phyloP scores from a whole-genome alignment of 2,888 invertebrate genomes.

The Luffia ferchaultella region DNA sequence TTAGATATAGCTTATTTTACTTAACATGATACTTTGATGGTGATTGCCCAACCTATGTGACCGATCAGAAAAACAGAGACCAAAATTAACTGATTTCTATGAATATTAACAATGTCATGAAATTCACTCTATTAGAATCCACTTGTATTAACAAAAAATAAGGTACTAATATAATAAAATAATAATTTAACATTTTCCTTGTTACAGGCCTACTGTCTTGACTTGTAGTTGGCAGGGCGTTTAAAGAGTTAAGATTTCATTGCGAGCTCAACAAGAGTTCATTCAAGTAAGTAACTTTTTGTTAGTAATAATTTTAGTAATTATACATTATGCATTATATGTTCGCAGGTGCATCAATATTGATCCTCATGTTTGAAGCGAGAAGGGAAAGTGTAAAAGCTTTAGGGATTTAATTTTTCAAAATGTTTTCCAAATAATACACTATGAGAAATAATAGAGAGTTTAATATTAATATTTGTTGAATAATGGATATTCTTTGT shows the following conservation, averaged over 20 bases:
- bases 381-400: background rate
- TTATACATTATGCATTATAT: background rate
- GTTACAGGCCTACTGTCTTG: conserved; percentile 53
- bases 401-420: background rate
- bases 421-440: background rate
- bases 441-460: background rate
- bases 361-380: background rate
- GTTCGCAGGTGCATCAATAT: background rate
- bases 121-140: no score
- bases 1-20: no score
- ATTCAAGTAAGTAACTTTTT: conserved; percentile 44
- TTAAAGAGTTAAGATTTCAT: conserved; percentile 58
- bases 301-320: no score
- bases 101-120: no score
- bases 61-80: no score
- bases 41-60: no score
- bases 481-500: no score
- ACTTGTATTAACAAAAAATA: no score
- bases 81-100: no score
- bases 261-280: conserved; percentile 60
- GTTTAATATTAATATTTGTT: background rate
- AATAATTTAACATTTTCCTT: conserved; percentile 28
- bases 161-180: no score
- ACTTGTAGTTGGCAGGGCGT: conserved; percentile 45
- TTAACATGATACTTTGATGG: no score